Evolutionary conservation across 2,888 invertebrate species (phyloP), one percentile per base, ranked within the genome.

Genomic region (Auanema sp.): DNA sequence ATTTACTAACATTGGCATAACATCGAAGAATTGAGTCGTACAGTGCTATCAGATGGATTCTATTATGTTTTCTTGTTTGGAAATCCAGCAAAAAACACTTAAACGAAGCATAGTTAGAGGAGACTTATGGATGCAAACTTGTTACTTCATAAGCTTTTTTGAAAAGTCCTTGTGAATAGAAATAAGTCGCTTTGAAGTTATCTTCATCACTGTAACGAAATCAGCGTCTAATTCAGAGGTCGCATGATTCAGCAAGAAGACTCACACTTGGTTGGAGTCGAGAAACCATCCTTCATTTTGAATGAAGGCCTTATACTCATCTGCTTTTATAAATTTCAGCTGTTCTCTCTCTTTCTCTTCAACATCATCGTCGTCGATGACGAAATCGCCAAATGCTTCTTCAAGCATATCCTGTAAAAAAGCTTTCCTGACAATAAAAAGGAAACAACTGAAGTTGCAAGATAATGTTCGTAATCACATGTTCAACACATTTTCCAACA

Each of bases 361-460:
- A n/a, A 6, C 52, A 21, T 23, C n/a, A 52, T 52, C 25, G 6
- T 52, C 52, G 6, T 52, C 52, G n/a, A 52, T 4, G n/a, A 23
- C 52, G 6, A 52, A 25, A 52, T 52, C 52, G 16, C 4, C 52
- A 52, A 52, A 52, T 23, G 25, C n/a, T n/a, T 52, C 52, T 47
- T 47, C 47, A 47, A 47, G 47, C 47, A 47, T 47, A 5, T 18
- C 47, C 47, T 47, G 16, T 5, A 47, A 47, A 47, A 21, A 16
- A 47, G 21, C 47, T 18, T 47, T 18, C 47, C 16, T 47, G 21
- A 47, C 21, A 47, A 47, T 47, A 47, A 47, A 16, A 21, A 47
- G 21, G 21, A 47, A 47, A 18, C 16, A 47, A 21, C 16, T 47
- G 21, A 47, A 47, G 16, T 18, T 47, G 21, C 47, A 47, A 47